Percentiles rank a stretch among this genome's conserved stretches.
These are phyloP conservation scores for Scaptomyza cyrtandrae DNA, from an alignment of 2,888 invertebrate species.

Conservation along the genomic window DNA sequence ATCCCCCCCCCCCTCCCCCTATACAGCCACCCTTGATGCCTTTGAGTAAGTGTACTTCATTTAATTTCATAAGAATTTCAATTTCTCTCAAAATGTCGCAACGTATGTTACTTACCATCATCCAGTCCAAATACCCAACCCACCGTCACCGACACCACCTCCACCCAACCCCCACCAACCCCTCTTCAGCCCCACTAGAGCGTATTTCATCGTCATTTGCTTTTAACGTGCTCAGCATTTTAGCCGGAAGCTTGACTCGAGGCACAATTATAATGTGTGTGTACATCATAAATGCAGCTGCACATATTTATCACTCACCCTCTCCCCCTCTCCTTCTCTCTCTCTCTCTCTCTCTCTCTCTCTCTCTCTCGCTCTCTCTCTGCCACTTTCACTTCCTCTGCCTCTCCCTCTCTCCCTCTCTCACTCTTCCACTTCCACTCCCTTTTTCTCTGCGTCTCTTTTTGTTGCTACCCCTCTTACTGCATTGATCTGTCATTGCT, in stretches of 20 bases:
- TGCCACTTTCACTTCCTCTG: too few species aligned
- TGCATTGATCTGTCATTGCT: neutral
- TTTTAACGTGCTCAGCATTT: slow-evolving; percentile 1
- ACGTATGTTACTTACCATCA: slow-evolving; percentile 28
- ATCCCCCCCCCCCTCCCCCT: slow-evolving; percentile 1
- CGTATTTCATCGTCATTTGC: neutral
- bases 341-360: neutral
- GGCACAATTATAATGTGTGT: neutral
- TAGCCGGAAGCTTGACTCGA: neutral
- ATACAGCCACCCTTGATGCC: slow-evolving; percentile 36
- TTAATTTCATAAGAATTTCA: slow-evolving; percentile 63
- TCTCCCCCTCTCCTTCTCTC: neutral
- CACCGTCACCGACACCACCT: too few species aligned
- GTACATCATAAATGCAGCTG: slow-evolving; percentile 2
- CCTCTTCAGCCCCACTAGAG: neutral
- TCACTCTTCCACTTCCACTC: neutral
- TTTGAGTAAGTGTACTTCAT: slow-evolving; percentile 54
- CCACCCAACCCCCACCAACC: too few species aligned
- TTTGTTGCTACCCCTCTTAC: too few species aligned
- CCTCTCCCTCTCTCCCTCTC: neutral
- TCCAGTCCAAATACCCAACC: too few species aligned
- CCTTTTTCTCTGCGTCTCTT: too few species aligned
- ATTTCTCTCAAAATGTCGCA: slow-evolving; percentile 52
- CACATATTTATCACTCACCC: neutral
- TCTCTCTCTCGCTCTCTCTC: neutral